phyloP scores from a whole-genome alignment of 2,797 vertebrate species.

The Oreonectes daqikongensis region DNA sequence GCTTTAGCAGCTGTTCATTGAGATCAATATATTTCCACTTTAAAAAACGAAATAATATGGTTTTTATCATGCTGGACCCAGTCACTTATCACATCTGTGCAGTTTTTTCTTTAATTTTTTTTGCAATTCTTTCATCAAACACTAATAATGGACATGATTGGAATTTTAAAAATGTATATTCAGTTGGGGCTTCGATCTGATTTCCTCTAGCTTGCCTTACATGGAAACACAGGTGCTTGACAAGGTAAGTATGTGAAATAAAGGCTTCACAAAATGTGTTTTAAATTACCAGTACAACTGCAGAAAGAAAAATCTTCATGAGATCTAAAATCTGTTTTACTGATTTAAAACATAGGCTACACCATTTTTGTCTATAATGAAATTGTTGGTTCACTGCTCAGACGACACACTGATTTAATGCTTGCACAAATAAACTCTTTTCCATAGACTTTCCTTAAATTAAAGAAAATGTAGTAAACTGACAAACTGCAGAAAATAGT shows the following conservation, averaged over 20 bases:
- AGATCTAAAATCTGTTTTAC: no score
- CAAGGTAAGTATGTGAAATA: constrained; percentile 40
- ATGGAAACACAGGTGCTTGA: constrained; percentile 11
- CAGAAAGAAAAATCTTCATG: constrained; percentile 70
- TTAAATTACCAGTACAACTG: constrained; percentile 59
- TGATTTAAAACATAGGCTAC: no score
- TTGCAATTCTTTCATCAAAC: background rate
- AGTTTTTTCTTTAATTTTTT: background rate
- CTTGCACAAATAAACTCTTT: background rate
- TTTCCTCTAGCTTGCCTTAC: constrained; percentile 24
- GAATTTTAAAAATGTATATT: constrained; percentile 32
- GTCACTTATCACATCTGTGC: constrained; percentile 18
- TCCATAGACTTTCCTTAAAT: no score
- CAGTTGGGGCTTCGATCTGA: constrained; percentile 14
- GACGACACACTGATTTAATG: background rate
- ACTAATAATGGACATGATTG: background rate
- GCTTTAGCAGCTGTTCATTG: constrained; percentile 46
- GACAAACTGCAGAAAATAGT: background rate
- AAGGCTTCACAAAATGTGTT: constrained; percentile 49
- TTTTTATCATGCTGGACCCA: constrained; percentile 36
- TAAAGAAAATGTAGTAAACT: no score
- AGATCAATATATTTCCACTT: constrained; percentile 58
- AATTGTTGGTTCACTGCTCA: background rate
- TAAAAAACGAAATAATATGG: constrained; percentile 23
- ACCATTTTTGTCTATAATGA: no score